phyloP scores from a whole-genome alignment of 2,888 invertebrate species.

The Amiota communis region DNA sequence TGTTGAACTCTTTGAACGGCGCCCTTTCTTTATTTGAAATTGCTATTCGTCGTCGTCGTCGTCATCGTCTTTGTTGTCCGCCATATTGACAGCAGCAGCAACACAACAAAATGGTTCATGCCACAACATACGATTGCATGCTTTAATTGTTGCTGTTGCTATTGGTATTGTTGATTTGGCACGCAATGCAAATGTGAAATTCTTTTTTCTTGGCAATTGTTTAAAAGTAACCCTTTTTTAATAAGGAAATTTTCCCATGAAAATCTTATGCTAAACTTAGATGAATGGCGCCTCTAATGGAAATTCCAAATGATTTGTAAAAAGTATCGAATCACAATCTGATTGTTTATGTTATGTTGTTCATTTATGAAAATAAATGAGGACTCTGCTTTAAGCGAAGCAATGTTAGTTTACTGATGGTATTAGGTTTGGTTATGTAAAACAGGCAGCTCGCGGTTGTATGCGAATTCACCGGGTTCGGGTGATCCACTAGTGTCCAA shows the following conservation, averaged over 20 bases:
- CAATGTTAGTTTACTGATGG: background rate
- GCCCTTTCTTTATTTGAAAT: conserved; percentile 31
- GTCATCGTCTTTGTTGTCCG: conserved; percentile 11
- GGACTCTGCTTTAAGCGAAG: conserved; percentile 10
- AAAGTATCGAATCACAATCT: background rate
- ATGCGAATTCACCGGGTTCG: too few relatives aligned
- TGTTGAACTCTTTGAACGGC: conserved; percentile 28
- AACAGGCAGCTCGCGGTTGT: too few relatives aligned
- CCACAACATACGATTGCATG: background rate
- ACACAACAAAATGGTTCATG: conserved; percentile 28
- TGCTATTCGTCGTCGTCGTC: conserved; percentile 24
- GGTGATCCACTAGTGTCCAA: too few relatives aligned
- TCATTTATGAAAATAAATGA: too few relatives aligned
- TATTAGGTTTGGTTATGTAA: too few relatives aligned
- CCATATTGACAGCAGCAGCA: conserved; percentile 27
- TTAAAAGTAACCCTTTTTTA: too few relatives aligned
- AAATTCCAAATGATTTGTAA: too few relatives aligned
- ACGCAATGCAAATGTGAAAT: too few relatives aligned
- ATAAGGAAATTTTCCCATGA: too few relatives aligned
- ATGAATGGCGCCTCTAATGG: too few relatives aligned
- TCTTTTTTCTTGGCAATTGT: too few relatives aligned
- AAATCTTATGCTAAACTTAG: too few relatives aligned
- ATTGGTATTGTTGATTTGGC: background rate
- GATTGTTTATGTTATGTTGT: conserved; percentile 33
- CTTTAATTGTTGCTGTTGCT: conserved; percentile 21